These are phyloP conservation scores for Etheostoma spectabile DNA, from an alignment of 2,113 vertebrate genomes.

Conservation along the genomic window DNA sequence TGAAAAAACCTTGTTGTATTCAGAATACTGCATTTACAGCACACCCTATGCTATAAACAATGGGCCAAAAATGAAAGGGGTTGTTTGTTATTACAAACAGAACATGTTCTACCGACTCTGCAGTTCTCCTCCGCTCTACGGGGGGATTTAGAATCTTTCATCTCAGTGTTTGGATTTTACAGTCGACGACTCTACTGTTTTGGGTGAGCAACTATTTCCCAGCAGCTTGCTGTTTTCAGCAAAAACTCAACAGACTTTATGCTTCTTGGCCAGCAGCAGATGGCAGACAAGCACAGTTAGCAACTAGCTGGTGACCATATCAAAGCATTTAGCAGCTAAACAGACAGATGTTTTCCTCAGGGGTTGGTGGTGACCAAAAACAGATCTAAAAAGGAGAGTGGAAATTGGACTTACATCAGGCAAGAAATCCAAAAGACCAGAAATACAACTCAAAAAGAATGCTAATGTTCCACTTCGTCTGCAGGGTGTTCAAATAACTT, in stretches of 20 bases:
- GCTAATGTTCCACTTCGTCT: not conserved
- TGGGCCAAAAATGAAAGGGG: not conserved
- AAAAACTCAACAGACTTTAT: not conserved
- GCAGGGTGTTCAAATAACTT: not conserved
- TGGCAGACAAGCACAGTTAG: not conserved
- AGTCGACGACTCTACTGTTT: not conserved
- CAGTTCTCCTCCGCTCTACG: not conserved
- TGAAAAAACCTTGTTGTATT: not conserved
- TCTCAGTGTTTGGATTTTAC: not conserved
- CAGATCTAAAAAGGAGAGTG: not conserved
- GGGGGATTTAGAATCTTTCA: not conserved
- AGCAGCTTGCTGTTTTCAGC: not conserved
- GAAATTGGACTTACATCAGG: not conserved
- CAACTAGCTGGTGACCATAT: not conserved
- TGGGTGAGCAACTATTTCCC: not conserved
- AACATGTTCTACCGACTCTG: not conserved
- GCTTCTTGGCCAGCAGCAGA: not conserved
- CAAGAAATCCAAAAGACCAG: not conserved
- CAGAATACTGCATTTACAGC: not conserved
- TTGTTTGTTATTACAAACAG: not conserved
- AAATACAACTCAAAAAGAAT: not conserved
- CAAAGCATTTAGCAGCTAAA: not conserved
- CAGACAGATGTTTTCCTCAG: not conserved
- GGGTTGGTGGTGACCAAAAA: not conserved
- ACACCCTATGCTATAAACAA: not conserved